These are phyloP conservation scores for Leptinotarsa lineolata DNA, from an alignment of 1,140 invertebrate genomes.

Conservation along the genomic window DNA sequence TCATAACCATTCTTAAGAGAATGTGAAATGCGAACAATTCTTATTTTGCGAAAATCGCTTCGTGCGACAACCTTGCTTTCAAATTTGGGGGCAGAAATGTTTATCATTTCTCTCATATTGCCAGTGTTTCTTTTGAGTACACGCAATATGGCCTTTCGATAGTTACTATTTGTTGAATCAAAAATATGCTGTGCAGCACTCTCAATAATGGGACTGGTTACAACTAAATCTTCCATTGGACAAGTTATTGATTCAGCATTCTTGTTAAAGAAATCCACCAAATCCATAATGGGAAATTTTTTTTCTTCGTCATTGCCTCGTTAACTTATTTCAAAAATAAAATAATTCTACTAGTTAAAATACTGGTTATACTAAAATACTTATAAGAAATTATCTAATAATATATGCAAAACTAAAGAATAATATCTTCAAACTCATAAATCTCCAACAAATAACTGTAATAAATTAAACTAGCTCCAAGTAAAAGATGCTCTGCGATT, in stretches of 20 bases:
- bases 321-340: too few relatives aligned
- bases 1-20: background rate
- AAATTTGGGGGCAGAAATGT: background rate
- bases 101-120: background rate
- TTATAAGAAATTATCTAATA: too few relatives aligned
- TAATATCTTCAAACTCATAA: too few relatives aligned
- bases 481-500: too few relatives aligned
- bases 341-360: too few relatives aligned
- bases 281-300: background rate
- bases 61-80: background rate
- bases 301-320: background rate
- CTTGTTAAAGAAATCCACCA: background rate
- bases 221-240: background rate
- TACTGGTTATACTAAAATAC: too few relatives aligned
- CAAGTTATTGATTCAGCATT: background rate
- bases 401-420: too few relatives aligned
- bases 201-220: background rate
- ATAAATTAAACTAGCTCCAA: too few relatives aligned
- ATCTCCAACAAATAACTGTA: too few relatives aligned
- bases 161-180: background rate
- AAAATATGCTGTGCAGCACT: background rate
- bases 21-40: background rate
- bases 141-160: background rate
- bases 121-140: slow-evolving; percentile 18
- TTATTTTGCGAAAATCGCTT: background rate